A percentile compares a stretch with the other conserved stretches of the same genome.
phyloP scores from a whole-genome alignment of 1,140 invertebrate species.

The Diorhabda elongata region DNA sequence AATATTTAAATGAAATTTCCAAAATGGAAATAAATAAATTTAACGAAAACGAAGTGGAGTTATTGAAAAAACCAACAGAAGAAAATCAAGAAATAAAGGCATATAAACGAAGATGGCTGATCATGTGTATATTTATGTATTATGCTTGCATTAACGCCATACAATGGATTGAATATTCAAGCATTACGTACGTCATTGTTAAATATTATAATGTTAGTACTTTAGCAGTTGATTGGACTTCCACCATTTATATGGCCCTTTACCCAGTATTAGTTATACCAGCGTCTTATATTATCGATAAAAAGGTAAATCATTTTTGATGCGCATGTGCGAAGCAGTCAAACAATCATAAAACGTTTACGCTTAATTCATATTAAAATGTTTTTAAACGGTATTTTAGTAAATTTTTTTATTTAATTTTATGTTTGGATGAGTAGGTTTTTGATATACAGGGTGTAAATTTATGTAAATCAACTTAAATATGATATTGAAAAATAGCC shows the following conservation, averaged over 20 bases:
- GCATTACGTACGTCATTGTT: conserved; percentile 51
- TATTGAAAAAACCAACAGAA: not conserved
- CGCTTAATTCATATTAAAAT: too few relatives aligned
- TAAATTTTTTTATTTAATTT: too few relatives aligned
- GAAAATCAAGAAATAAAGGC: not conserved
- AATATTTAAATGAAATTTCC: too few relatives aligned
- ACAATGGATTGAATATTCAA: conserved; percentile 56
- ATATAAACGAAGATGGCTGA: conserved; percentile 13
- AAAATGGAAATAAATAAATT: too few relatives aligned
- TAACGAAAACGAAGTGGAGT: not conserved
- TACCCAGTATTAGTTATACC: conserved; percentile 35
- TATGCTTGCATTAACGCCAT: conserved; percentile 48
- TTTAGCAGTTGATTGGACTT: conserved; percentile 60
- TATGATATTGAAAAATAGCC: too few relatives aligned
- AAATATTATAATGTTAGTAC: conserved; percentile 54
- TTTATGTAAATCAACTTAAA: too few relatives aligned
- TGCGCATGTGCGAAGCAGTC: not conserved
- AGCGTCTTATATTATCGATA: conserved; percentile 34
- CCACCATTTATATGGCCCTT: conserved; percentile 29
- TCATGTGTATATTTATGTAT: conserved; percentile 16
- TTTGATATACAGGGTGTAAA: too few relatives aligned
- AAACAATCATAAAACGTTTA: too few relatives aligned
- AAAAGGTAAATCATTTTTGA: conserved; percentile 23
- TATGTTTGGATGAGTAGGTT: too few relatives aligned
- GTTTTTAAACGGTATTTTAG: too few relatives aligned